Conservation (phyloP, 2,797 vertebrate species). For the Malacoraja senta region DNA sequence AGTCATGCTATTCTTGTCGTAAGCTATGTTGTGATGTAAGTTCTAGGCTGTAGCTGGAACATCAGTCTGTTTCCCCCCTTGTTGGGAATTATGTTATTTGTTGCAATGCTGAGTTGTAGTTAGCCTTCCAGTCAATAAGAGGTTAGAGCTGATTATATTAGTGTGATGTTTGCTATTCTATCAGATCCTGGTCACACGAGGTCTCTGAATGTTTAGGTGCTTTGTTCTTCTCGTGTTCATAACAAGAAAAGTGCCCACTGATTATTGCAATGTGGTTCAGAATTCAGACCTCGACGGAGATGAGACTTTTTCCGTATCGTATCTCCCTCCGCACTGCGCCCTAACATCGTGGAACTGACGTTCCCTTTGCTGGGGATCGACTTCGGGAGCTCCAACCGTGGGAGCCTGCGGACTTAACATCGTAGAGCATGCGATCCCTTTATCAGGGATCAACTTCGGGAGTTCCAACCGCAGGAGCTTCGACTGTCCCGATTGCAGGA, state of each 20-base stretch:
- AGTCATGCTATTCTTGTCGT: not conserved
- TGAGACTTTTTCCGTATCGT: too few species aligned
- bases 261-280: too few species aligned
- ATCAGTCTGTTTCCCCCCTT: not conserved
- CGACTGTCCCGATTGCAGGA: too few species aligned
- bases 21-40: not conserved
- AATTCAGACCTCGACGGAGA: too few species aligned
- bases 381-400: too few species aligned
- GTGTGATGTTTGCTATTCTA: not conserved
- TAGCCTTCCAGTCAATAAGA: not conserved
- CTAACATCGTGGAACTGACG: too few species aligned
- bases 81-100: not conserved
- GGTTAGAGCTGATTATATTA: not conserved
- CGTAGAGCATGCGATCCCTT: too few species aligned
- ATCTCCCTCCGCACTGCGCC: too few species aligned
- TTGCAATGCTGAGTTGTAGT: not conserved
- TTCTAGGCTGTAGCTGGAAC: not conserved
- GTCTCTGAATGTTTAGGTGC: not conserved
- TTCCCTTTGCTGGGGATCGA: too few species aligned
- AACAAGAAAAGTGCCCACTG: not conserved
- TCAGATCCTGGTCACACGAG: not conserved
- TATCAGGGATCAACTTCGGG: too few species aligned
- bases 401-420: too few species aligned
- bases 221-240: not conserved
- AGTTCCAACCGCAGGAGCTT: too few species aligned